Base-by-base conservation (phyloP, 2,888 invertebrate species). In the Hyalella azteca region DNA sequence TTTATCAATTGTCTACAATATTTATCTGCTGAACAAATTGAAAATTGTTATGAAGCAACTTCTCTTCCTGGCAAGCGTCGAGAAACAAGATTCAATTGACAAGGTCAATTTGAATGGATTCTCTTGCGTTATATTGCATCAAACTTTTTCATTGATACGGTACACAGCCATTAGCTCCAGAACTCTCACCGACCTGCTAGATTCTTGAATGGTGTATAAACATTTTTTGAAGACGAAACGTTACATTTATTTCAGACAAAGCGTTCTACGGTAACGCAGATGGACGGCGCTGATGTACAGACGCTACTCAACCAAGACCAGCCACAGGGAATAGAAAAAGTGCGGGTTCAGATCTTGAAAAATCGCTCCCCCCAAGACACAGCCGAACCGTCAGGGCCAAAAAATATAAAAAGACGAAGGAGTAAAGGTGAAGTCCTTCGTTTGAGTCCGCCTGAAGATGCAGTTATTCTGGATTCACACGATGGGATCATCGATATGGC, bases 221-320 rank as follows among this genome's bases (percentile, higher is more conserved):
- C n/a, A n/a, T n/a, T n/a, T n/a, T n/a, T n/a, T n/a, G n/a, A n/a
- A n/a, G n/a, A n/a, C n/a, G n/a, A n/a, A n/a, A n/a, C 45, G 15
- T 15, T 45, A 9, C 45, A 11, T 45, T 9, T 66, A 15, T 66
- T 66, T 32, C 66, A 66, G 66, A 36, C 32, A 19, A 66, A 66
- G 36, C 66, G 66, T 5, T 66, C 66, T 1, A 66, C 66, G 19
- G 66, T 66, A 19, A 66, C 66, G 32, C 66, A 66, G 29, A 29
- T 36, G 3, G 19, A 19, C 22, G n/a, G 66, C 36, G 66, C 13
- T 36, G 66, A 66, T 19, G 36, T 66, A 39, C 66, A 36, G 19
- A 36, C 66, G 66, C 66, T 66, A 19, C 66, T 66, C 7, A 36
- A 54, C 22, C 54, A 26, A 19, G 54, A 4, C 22, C 22, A 54